phyloP scores from a whole-genome alignment of 30 jellyfish, hydroid and myxozoan genomes.

The Aurelia coerulea region DNA sequence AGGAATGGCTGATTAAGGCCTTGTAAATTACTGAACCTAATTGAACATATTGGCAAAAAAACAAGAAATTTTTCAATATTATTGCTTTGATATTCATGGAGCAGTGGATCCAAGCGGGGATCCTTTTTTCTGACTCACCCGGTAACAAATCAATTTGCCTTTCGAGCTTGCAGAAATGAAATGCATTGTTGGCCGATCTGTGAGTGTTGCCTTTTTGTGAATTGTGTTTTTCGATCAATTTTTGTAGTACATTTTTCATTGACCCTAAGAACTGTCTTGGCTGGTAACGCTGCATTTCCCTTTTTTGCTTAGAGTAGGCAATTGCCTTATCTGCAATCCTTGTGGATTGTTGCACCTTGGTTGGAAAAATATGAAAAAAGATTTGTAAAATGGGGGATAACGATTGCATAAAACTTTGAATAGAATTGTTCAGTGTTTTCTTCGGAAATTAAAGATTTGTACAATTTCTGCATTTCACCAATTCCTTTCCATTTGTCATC shows the following conservation, averaged over 20 bases:
- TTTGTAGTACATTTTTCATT: constrained; percentile 4
- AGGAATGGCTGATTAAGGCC: too few relatives aligned
- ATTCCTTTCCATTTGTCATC: constrained; percentile 9
- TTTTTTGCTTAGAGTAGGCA: background rate
- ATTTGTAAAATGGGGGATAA: background rate
- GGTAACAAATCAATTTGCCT: background rate
- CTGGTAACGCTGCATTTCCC: background rate
- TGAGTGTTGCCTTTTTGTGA: constrained; percentile 7
- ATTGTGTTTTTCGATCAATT: constrained; percentile 6
- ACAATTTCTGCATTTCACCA: background rate
- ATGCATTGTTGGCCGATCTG: constrained; percentile 15
- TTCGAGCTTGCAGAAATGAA: constrained; percentile 23
- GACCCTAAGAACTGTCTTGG: background rate
- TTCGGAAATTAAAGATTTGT: background rate
- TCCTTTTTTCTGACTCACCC: too few relatives aligned
- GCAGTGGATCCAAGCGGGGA: too few relatives aligned
- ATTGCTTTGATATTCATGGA: too few relatives aligned
- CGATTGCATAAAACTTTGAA: background rate
- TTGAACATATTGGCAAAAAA: too few relatives aligned
- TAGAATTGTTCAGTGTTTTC: background rate
- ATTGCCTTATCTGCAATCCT: background rate
- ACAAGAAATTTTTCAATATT: too few relatives aligned
- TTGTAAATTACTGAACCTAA: too few relatives aligned
- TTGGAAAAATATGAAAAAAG: background rate
- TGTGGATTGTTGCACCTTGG: constrained; percentile 9